A percentile compares a stretch with the other conserved stretches of the same genome.
These are phyloP conservation scores for Caenorhabditis sinica DNA, from an alignment of 2,888 invertebrate species.

Conservation along the genomic window DNA sequence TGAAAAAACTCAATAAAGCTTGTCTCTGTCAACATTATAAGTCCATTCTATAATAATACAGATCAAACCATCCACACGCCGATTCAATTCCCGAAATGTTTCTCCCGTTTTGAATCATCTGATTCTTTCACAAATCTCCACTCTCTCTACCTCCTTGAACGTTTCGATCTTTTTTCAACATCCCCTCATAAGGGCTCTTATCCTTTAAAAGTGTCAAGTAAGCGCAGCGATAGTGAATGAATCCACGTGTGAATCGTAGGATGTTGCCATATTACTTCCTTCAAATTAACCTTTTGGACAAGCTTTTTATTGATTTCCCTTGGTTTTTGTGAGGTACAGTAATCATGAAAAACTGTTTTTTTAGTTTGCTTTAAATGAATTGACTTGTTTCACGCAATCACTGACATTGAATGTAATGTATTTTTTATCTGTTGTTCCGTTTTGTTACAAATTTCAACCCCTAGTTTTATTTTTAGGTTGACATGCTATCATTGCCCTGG, in stretches of 20 bases:
- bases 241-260: conserved; percentile 36
- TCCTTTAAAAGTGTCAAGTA: conserved; percentile 57
- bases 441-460: too few species aligned
- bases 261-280: conserved; percentile 36
- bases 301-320: not conserved
- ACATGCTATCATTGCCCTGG: too few species aligned
- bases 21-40: conserved; percentile 18
- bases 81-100: conserved; percentile 10
- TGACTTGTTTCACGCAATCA: too few species aligned
- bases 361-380: too few species aligned
- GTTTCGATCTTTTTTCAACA: conserved; percentile 54
- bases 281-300: conserved; percentile 2
- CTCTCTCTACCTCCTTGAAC: conserved; percentile 44
- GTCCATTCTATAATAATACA: conserved; percentile 20
- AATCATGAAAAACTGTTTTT: too few species aligned
- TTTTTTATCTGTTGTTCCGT: too few species aligned
- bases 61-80: conserved; percentile 41
- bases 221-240: conserved; percentile 19
- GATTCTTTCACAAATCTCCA: conserved; percentile 27
- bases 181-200: conserved; percentile 37
- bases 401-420: too few species aligned
- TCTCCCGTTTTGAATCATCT: conserved; percentile 32
- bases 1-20: conserved; percentile 35
- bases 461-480: too few species aligned
- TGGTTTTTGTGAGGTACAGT: not conserved